phyloP scores from a whole-genome alignment of 2,888 invertebrate species.

The Hemicrepidius hirtus region DNA sequence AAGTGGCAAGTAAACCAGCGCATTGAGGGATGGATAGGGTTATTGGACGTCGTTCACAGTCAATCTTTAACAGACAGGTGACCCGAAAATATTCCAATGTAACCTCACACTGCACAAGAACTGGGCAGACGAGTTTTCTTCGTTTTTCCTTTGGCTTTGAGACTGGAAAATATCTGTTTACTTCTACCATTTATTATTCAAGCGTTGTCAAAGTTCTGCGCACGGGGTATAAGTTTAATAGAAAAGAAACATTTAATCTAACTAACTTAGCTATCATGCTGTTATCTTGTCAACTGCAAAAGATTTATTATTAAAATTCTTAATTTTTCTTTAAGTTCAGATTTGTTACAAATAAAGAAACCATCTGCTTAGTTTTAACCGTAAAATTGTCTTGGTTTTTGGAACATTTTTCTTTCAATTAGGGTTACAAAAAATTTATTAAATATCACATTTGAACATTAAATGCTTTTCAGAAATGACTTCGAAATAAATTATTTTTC shows the following conservation, averaged over 20 bases:
- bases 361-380: too few species aligned
- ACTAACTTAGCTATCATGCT: slow-evolving; percentile 19
- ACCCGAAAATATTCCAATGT: slow-evolving; percentile 55
- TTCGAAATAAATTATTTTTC: too few species aligned
- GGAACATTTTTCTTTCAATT: too few species aligned
- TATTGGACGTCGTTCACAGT: slow-evolving; percentile 57
- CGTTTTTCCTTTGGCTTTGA: slow-evolving; percentile 41
- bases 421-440: too few species aligned
- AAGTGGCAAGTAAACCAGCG: slow-evolving; percentile 49
- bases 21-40: slow-evolving; percentile 53
- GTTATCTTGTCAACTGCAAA: slow-evolving; percentile 21
- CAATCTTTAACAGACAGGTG: slow-evolving; percentile 55
- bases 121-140: slow-evolving; percentile 44
- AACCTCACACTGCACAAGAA: slow-evolving; percentile 46
- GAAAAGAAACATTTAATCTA: slow-evolving; percentile 31
- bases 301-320: slow-evolving; percentile 28
- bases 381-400: too few species aligned
- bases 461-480: too few species aligned
- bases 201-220: slow-evolving; percentile 43
- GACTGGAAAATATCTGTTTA: slow-evolving; percentile 48
- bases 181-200: slow-evolving; percentile 50
- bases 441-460: too few species aligned
- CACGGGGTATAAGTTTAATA: slow-evolving; percentile 30
- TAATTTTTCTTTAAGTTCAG: neutral
- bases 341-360: neutral